Base-by-base conservation (phyloP, 2,113 vertebrate genomes). In the Acanthisitta chloris region DNA sequence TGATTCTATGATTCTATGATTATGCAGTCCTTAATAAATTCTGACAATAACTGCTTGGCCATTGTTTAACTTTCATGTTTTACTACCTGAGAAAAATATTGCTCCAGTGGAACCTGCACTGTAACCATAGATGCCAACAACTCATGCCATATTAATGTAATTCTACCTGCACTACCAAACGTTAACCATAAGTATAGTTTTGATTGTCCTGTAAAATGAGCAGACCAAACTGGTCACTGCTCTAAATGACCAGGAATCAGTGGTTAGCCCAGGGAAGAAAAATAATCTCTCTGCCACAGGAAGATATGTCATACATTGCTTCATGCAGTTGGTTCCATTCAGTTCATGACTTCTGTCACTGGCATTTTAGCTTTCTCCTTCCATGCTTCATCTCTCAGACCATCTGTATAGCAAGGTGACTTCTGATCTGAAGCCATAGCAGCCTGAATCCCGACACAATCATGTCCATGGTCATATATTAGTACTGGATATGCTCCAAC, bases 361-460 rank as follows among this genome's bases (percentile, higher is more conserved):
- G 82, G 87, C 84, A 67, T 74, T 96, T 93, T 33, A 88, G 31
- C 61, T 86, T 66, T 52, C 67, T 80, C 72, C 55, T 79, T 83
- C 88, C 69, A 96, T 94, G 93, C 92, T 96, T 92, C 96, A 93
- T 94, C 54, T 94, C 92, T 97, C 94, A 77, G 91, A 62, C 97
- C 95, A 97, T 97, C 96, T 97, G 96, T 67, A 73, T 23, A 85
- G 72, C 87, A 92, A 95, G 92, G 91, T 97, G 93, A 94, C 96
- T 94, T 86, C 17, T 1, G 51, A 81, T 70, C 67, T 40, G 81
- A 88, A 94, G 69, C 51, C 76, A 25, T 77, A 57, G 92, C 88
- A 93, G 91, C 48, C 69, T 84, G 80, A n/a, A 40, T 96, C 94
- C 90, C 80, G 71, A 78, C 67, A 59, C 15, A 34, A 40, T 6